Conservation (phyloP, 2,888 invertebrate species). For the Lasioglossum villosulum region DNA sequence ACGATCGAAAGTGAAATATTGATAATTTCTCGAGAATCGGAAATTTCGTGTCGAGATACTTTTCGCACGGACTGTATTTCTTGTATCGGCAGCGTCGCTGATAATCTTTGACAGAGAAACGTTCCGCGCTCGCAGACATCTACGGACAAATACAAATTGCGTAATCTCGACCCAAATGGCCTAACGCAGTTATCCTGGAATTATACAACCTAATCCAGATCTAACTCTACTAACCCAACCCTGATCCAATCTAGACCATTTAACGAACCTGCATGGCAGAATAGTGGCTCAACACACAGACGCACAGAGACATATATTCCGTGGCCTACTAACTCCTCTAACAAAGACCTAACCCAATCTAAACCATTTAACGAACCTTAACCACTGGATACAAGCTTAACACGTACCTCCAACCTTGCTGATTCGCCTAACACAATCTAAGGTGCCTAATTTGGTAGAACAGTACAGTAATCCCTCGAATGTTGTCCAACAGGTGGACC, state of each 20-base stretch:
- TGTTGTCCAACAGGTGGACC: no score
- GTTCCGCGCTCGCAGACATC: not conserved
- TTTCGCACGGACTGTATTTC: not conserved
- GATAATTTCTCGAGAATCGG: not conserved
- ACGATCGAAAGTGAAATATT: no score
- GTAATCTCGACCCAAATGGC: constrained; percentile 15
- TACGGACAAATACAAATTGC: constrained; percentile 14
- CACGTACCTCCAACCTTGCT: not conserved
- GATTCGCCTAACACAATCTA: not conserved
- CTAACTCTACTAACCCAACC: constrained; percentile 19
- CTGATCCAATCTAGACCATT: constrained; percentile 20
- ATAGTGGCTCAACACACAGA: not conserved
- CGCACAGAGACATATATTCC: not conserved
- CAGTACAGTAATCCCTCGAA: no score
- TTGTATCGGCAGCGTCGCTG: not conserved
- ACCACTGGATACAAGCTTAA: constrained; percentile 5
- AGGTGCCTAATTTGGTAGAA: constrained; percentile 1
- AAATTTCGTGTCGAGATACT: not conserved
- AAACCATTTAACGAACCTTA: constrained; percentile 21
- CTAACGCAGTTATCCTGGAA: constrained; percentile 21
- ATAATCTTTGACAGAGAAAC: not conserved
- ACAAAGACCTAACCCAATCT: constrained; percentile 17
- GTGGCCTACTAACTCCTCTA: not conserved
- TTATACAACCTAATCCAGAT: constrained; percentile 22
- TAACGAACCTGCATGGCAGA: constrained; percentile 19